phyloP scores from a whole-genome alignment of 2,888 invertebrate species.

The Nesidiocoris tenuis region DNA sequence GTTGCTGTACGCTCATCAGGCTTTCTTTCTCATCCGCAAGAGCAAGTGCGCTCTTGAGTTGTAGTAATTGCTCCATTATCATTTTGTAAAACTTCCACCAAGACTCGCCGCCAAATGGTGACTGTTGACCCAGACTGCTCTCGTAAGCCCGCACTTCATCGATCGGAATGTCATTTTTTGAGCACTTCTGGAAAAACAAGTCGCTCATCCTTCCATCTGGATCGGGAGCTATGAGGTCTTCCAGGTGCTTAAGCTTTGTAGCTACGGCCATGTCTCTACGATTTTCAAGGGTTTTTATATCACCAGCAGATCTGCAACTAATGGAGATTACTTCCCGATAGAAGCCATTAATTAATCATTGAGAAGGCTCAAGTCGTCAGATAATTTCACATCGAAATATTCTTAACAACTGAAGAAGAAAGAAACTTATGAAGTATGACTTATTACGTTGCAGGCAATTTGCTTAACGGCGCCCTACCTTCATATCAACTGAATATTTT shows the following conservation, averaged over 20 bases:
- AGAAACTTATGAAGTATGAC: too few species aligned
- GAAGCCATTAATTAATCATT: too few species aligned
- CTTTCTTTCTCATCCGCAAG: conserved; percentile 41
- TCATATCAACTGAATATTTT: too few species aligned
- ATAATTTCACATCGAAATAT: too few species aligned
- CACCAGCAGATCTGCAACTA: too few species aligned
- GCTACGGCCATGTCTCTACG: conserved; percentile 3
- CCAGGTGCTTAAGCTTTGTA: not conserved
- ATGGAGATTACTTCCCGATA: too few species aligned
- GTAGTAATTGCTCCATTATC: conserved; percentile 36
- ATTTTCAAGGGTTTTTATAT: too few species aligned
- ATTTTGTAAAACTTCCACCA: conserved; percentile 43
- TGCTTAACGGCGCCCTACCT: too few species aligned
- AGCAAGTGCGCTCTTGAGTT: conserved; percentile 34
- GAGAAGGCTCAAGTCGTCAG: too few species aligned
- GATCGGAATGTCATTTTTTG: too few species aligned
- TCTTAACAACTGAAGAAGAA: too few species aligned
- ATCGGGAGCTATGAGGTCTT: conserved; percentile 10
- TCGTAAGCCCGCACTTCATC: not conserved
- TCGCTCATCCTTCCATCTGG: conserved; percentile 8
- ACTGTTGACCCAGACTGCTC: not conserved
- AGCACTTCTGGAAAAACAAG: conserved; percentile 9
- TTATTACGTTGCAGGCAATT: too few species aligned
- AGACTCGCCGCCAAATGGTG: conserved; percentile 15
- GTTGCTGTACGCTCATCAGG: conserved; percentile 67